These are phyloP conservation scores for Grapholita molesta DNA, from an alignment of 1,140 invertebrate genomes.

Conservation along the genomic window DNA sequence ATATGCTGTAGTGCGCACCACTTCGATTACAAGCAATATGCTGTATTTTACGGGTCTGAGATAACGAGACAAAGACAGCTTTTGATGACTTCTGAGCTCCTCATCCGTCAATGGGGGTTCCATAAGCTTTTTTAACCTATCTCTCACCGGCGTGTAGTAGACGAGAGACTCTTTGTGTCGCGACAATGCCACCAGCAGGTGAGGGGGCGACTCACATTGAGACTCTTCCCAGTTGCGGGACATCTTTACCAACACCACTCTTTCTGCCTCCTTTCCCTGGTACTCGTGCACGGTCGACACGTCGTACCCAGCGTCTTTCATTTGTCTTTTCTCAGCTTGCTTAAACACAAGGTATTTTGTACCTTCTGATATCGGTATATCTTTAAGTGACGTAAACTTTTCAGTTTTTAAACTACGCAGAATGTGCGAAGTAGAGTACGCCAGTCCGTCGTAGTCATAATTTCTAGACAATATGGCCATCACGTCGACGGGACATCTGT, in stretches of 20 bases:
- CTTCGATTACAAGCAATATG: background rate
- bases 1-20: background rate
- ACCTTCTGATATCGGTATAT: background rate
- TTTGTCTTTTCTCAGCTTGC: background rate
- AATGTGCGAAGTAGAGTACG: background rate
- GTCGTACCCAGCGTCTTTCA: background rate
- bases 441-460: background rate
- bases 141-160: background rate
- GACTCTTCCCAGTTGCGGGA: background rate
- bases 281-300: conserved; percentile 3
- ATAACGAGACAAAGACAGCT: background rate
- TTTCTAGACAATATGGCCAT: background rate
- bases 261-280: background rate
- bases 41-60: background rate
- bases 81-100: background rate
- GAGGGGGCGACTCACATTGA: background rate
- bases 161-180: background rate
- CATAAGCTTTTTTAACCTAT: background rate
- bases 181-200: background rate
- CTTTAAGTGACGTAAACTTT: background rate
- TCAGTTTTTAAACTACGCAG: background rate
- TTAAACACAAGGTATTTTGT: background rate
- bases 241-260: background rate
- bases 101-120: background rate
- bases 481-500: background rate